These are phyloP conservation scores for Sisor rabdophorus DNA, from an alignment of 2,113 vertebrate genomes.

Conservation along the genomic window DNA sequence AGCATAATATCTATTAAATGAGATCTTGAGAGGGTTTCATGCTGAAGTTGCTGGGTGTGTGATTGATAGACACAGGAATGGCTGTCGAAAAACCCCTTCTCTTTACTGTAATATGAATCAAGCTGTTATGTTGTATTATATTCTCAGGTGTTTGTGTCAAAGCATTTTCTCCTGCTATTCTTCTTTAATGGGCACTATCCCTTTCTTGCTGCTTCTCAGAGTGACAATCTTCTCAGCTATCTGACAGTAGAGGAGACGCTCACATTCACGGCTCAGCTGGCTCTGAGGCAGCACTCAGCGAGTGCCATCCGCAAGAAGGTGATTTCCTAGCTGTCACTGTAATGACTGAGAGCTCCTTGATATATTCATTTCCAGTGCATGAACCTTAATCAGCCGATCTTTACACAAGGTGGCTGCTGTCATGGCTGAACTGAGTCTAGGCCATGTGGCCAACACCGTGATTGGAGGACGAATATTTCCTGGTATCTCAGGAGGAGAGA, in stretches of 20 bases:
- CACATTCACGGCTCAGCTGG: slow-evolving; percentile 82
- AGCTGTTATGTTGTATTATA: slow-evolving; percentile 2
- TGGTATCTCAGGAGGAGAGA: slow-evolving; percentile 88
- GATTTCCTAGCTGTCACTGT: slow-evolving; percentile 15
- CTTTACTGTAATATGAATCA: background rate
- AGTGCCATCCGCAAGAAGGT: slow-evolving; percentile 80
- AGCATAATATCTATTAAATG: background rate
- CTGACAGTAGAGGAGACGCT: slow-evolving; percentile 88
- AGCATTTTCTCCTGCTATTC: slow-evolving; percentile 10
- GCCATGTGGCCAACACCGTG: slow-evolving; percentile 79
- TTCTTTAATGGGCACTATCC: slow-evolving; percentile 25
- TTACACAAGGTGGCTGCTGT: slow-evolving; percentile 76
- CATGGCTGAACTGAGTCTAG: slow-evolving; percentile 86
- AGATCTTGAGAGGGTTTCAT: background rate
- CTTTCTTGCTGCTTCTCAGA: slow-evolving; percentile 63
- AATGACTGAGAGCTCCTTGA: background rate
- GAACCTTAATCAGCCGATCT: slow-evolving; percentile 36
- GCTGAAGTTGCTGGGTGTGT: background rate
- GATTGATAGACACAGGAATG: slow-evolving; percentile 16
- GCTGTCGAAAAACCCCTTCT: background rate
- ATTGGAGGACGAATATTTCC: slow-evolving; percentile 77
- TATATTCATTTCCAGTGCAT: background rate
- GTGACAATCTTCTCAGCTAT: slow-evolving; percentile 82
- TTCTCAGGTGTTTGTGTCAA: background rate
- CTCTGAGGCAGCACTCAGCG: slow-evolving; percentile 66